Conservation (phyloP, 2,888 invertebrate species). For the Temnothorax unifasciatus region DNA sequence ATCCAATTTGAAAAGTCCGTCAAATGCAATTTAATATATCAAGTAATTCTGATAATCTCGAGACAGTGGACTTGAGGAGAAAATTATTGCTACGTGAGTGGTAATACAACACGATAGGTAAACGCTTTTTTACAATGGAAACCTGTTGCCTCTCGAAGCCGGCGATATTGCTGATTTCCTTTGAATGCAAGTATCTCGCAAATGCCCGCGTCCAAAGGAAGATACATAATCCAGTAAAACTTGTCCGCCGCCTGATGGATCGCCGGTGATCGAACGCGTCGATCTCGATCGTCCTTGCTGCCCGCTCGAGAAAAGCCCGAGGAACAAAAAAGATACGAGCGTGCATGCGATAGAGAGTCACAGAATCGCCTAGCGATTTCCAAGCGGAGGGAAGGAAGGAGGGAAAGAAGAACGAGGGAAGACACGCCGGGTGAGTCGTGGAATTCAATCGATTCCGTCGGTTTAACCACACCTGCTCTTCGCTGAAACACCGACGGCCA, state of each 20-base stretch:
- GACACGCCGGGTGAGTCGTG: conserved; percentile 25
- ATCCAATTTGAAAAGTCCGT: no score
- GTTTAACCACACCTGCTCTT: conserved; percentile 74
- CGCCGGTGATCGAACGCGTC: conserved; percentile 52
- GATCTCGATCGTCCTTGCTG: conserved; percentile 57
- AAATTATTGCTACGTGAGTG: conserved; percentile 9
- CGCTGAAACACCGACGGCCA: conserved; percentile 65
- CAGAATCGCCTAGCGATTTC: conserved; percentile 65
- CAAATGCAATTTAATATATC: conserved; percentile 27
- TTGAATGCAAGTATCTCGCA: conserved; percentile 56
- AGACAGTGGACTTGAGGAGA: conserved; percentile 9
- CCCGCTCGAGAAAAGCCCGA: conserved; percentile 50
- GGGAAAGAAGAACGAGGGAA: conserved; percentile 43
- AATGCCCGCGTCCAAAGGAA: conserved; percentile 52
- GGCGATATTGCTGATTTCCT: conserved; percentile 52
- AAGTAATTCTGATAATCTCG: conserved; percentile 18
- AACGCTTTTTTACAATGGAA: conserved; percentile 25
- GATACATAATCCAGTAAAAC: conserved; percentile 58
- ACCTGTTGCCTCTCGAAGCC: conserved; percentile 37
- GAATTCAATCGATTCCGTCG: conserved; percentile 65
- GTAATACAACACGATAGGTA: neutral
- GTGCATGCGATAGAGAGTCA: conserved; percentile 54
- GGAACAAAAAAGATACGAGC: conserved; percentile 37
- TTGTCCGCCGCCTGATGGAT: conserved; percentile 49
- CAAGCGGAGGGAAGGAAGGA: neutral